A percentile compares a stretch with the other conserved stretches of the same genome.
phyloP scores from a whole-genome alignment of 2,888 invertebrate genomes.

The Palloptera scutellata region DNA sequence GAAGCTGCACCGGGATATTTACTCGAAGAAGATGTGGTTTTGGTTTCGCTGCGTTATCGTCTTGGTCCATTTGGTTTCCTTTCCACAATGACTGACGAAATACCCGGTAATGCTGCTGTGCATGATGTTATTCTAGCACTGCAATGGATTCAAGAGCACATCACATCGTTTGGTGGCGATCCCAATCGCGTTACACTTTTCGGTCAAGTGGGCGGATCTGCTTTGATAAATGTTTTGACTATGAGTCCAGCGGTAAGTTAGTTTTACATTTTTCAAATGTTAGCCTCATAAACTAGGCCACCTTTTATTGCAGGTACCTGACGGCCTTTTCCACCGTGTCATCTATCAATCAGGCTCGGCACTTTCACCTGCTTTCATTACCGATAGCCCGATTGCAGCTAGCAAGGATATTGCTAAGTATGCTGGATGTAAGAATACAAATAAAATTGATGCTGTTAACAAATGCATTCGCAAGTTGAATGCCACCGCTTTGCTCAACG shows the following conservation, averaged over 20 bases:
- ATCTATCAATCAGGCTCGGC: constrained; percentile 68
- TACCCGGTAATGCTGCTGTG: constrained; percentile 68
- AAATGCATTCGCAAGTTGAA: constrained; percentile 60
- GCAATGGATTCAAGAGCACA: constrained; percentile 67
- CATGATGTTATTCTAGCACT: constrained; percentile 66
- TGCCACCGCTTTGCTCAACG: constrained; percentile 58
- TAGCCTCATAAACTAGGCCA: constrained; percentile 15
- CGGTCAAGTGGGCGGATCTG: constrained; percentile 67
- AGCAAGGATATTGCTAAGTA: constrained; percentile 59
- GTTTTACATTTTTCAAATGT: constrained; percentile 38
- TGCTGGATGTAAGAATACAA: constrained; percentile 58
- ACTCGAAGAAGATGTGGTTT: constrained; percentile 64
- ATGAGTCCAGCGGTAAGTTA: constrained; percentile 60
- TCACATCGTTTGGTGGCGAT: constrained; percentile 66
- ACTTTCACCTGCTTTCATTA: constrained; percentile 66
- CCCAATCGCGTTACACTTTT: constrained; percentile 65
- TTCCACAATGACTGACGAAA: constrained; percentile 65
- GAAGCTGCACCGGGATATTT: constrained; percentile 62
- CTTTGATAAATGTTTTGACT: constrained; percentile 65
- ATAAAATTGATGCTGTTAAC: constrained; percentile 54
- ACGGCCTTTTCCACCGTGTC: constrained; percentile 66
- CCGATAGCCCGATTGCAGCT: constrained; percentile 59
- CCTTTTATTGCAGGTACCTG: constrained; percentile 42
- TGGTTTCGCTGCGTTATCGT: constrained; percentile 66
- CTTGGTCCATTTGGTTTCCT: constrained; percentile 67